Base-by-base conservation (phyloP, 2,797 vertebrate species). In the Labroides dimidiatus region DNA sequence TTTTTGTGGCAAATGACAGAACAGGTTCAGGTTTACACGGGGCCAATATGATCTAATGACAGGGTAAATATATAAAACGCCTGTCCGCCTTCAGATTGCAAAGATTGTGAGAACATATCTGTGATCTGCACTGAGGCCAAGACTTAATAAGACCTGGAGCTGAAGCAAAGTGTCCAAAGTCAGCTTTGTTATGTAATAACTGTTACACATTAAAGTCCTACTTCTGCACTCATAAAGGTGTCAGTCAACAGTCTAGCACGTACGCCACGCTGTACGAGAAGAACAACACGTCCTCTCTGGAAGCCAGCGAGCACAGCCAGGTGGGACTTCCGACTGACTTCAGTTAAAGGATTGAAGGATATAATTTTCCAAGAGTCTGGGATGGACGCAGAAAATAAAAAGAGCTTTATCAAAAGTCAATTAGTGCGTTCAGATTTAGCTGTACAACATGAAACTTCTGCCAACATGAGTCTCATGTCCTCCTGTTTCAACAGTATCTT, bases 1-100 rank as follows among this genome's bases (percentile, higher is more conserved):
- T 84, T 88, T 88, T 82, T 85, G 77, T 74, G 80, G 78, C 52
- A 63, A 78, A 84, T 77, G 77, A 85, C 74, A 71, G 49, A 74
- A 78, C 57, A 74, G 79, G 78, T 84, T 89, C 51, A 78, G 53
- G 62, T 64, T 60, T n/a, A 50, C 57, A 81, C 61, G 78, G 82
- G 81, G 75, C 59, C 57, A 69, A 85, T 55, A 75, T 62, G 75
- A 1, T 36, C 73, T 0, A 70, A 85, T 85, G 75, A 81, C 70
- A 82, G 47, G 72, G 77, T 58, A 74, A 83, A 86, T 78, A 88
- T 78, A 88, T 82, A 67, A 85, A 86, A 77, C 68, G 78, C 53
- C 70, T 58, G 60, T 61, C 54, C 19, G 13, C 14, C 13, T 19
- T 50, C n/a, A 77, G 52, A 78, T 47, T 49, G 50, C 39, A 45